Base-by-base conservation (phyloP, 2,797 vertebrate genomes). In the Pseudomugil gertrudae region DNA sequence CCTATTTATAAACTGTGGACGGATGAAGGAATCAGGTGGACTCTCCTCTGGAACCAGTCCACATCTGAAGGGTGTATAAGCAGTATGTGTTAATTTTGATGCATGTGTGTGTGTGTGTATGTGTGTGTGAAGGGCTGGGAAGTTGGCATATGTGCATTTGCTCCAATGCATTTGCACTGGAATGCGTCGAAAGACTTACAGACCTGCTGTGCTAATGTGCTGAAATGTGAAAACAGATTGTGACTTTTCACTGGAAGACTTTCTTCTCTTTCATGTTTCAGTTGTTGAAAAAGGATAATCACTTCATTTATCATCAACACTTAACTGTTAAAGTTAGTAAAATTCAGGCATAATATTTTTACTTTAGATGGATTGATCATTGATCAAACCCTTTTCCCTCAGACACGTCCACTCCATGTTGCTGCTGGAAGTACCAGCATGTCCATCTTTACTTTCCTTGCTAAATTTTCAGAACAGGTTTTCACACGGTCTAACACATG, bases 1-100 rank as follows among this genome's bases (percentile, higher is more conserved):
- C 84, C 93, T 94, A 94, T 93, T 93, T 92, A 93, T 93, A 94
- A 94, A 80, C 87, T 93, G 92, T 87, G 89, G 92, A 94, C 86
- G 80, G 93, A 94, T 87, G 84, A 83, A 80, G 84, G 90, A 90
- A 92, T 94, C 93, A 93, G 92, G 90, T 93, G 93, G 89, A 90
- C 85, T 81, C 77, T 68, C 78, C 69, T 84, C 83, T 89, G 82
- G 84, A 90, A 84, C 55, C 36, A 35, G 71, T 76, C 76, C 86
- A 86, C 60, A 62, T 83, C 72, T 80, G 71, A 87, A 64, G 83
- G 80, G 72, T 79, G 64, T 54, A 66, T 77, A 59, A 50, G 23
- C 67, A 17, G 51, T 57, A 36, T 68, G 77, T 65, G 73, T 45
- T 47, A 33, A 63, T 79, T 65, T 72, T 57, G 57, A 57, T 50